Base-by-base conservation (phyloP, 1,140 invertebrate genomes). In the Hypsibius dujardini region DNA sequence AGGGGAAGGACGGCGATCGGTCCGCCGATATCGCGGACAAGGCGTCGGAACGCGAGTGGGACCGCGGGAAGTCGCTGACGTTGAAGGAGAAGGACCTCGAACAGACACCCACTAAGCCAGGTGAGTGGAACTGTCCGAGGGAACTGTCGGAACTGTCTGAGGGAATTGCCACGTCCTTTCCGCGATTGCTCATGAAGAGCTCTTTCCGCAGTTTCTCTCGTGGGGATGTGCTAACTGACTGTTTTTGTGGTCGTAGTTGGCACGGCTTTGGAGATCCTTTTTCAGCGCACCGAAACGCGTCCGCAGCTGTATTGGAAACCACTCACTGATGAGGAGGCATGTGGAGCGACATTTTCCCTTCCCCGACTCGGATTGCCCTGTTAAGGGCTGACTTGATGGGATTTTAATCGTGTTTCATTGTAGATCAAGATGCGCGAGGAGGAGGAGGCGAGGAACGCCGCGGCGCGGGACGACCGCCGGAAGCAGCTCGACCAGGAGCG, bases 221-320 rank as follows among this genome's bases (percentile, higher is more conserved):
- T 56, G 50, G n/a, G n/a, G 50, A 56, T 56, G 7, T 56, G 7
- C n/a, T 12, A n/a, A 56, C 7, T 56, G n/a, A 56, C n/a, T 56
- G 7, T n/a, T 7, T 56, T 56, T 56, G 50, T 56, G n/a, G 50
- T n/a, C 7, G 7, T 12, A 56, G 50, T 12, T 12, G n/a, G n/a
- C 7, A 56, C 7, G 7, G 7, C 7, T n/a, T n/a, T 56, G 7
- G 50, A 56, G 50, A 12, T 56, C 7, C n/a, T 56, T 7, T 56
- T 56, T 56, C 7, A 56, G n/a, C 50, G 50, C 7, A 56, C 50
- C n/a, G 50, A 56, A 56, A 56, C 50, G 50, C 7, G n/a, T 7
- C 50, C 50, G 50, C 50, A 56, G n/a, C 50, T 56, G 7, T 56
- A 56, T n/a, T 56, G 50, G 50, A 56, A 56, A 56, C 50, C 7